Evolutionary conservation across 2,113 vertebrate species (phyloP), one percentile per base, ranked within the genome.

Genomic region (Machaerirhynchus nigripectus): DNA sequence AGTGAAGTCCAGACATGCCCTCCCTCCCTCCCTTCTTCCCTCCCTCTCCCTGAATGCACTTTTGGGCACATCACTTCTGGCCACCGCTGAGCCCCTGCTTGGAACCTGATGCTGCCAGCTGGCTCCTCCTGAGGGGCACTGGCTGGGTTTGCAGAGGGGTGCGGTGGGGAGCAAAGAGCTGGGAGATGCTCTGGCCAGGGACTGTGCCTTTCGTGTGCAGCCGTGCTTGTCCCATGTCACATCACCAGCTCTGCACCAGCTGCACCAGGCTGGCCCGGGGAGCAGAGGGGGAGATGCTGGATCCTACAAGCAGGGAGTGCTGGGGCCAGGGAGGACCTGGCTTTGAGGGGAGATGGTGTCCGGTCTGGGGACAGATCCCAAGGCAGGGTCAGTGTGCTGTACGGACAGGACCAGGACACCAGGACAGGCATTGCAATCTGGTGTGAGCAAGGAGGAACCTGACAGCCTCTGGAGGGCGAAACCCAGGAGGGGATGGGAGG

Each of bases 11-110:
- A 30, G 35, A 37, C 27, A 2, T 19, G 50, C n/a, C 52, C 40
- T 37, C 33, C 19, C 19, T n/a, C 11, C 60, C 56, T 31, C 16
- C 52, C 39, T 39, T 39, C 39, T 11, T 37, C 26, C 19, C 40
- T 59, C 18, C 39, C 30, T 42, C 4, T 15, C 23, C 23, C 3
- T 2, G 1, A 23, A 5, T 10, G 6, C 18, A 6, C 39, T 52
- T 65, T 9, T 44, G 37, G 22, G 47, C 57, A 22, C 15, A 1
- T 39, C 28, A 3, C 55, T 70, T 40, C 52, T 79, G 84, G 27
- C 15, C 35, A 50, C 11, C 16, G 28, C 73, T 37, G 30, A 3
- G 1, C 15, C 23, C 49, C 26, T 15, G 28, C 8, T 14, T 59
- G 55, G 63, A 15, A n/a, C 33, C 27, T 0, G 16, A 3, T 77